Conservation (phyloP, 2,113 vertebrate species). For the Gymnogyps californianus region DNA sequence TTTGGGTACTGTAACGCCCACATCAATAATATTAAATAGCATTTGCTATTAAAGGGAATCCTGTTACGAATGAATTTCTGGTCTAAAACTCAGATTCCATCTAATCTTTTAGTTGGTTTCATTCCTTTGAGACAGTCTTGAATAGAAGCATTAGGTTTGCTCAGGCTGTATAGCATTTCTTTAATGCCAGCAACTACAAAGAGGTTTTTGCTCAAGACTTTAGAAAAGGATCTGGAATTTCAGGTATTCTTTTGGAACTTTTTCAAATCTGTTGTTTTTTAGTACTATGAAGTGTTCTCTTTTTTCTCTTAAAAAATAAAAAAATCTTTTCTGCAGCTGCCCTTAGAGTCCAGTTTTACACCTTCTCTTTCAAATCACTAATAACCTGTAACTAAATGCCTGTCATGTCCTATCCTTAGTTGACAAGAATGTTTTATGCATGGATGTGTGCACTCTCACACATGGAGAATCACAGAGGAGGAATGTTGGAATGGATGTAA, state of each 20-base stretch:
- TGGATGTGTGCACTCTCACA: not conserved
- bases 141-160: slow-evolving; percentile 62
- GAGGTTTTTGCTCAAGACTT: slow-evolving; percentile 15
- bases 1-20: slow-evolving; percentile 25
- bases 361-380: not conserved
- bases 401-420: not conserved
- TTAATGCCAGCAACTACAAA: slow-evolving; percentile 55
- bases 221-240: slow-evolving; percentile 45
- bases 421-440: not conserved
- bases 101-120: slow-evolving; percentile 62
- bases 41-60: slow-evolving; percentile 60
- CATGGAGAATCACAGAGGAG: not conserved
- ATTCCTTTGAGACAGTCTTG: slow-evolving; percentile 40
- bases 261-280: slow-evolving; percentile 18
- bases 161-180: slow-evolving; percentile 43
- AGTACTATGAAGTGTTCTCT: not conserved
- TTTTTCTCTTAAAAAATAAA: not conserved
- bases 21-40: slow-evolving; percentile 69
- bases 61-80: slow-evolving; percentile 59
- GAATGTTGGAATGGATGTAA: not conserved
- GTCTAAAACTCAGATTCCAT: slow-evolving; percentile 70
- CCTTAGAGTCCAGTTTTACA: not conserved
- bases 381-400: slow-evolving; percentile 29
- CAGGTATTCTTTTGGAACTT: slow-evolving; percentile 30
- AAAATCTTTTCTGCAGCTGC: not conserved